These are phyloP conservation scores for Cancer borealis DNA, from an alignment of 2,888 invertebrate genomes.

Conservation along the genomic window DNA sequence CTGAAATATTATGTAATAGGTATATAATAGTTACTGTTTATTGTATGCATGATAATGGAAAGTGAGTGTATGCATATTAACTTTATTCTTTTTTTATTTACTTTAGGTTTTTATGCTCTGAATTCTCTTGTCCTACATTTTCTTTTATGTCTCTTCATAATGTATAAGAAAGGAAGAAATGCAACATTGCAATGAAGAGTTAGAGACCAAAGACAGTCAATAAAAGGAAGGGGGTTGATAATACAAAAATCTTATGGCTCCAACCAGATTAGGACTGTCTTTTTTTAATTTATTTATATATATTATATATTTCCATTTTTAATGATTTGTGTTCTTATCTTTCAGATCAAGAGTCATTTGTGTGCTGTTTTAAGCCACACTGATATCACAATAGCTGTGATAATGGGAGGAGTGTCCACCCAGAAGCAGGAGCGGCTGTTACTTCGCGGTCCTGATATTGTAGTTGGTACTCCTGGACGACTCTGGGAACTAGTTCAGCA, in stretches of 20 bases:
- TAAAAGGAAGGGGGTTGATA: too few species aligned
- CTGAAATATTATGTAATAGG: background rate
- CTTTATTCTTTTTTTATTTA: too few species aligned
- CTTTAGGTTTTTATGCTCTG: too few species aligned
- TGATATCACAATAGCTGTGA: slow-evolving; percentile 78
- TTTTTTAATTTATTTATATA: background rate
- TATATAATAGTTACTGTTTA: background rate
- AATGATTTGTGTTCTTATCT: background rate
- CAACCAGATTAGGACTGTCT: too few species aligned
- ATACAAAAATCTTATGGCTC: too few species aligned
- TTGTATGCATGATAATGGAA: too few species aligned
- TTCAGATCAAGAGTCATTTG: slow-evolving; percentile 72
- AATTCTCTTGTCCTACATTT: too few species aligned
- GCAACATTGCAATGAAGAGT: background rate
- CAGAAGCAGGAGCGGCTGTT: slow-evolving; percentile 96
- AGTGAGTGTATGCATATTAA: too few species aligned
- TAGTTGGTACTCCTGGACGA: slow-evolving; percentile 98
- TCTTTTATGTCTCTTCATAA: too few species aligned
- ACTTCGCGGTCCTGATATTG: slow-evolving; percentile 91
- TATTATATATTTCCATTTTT: background rate
- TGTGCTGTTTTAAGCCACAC: slow-evolving; percentile 69
- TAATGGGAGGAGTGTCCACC: slow-evolving; percentile 96
- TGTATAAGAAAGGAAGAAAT: too few species aligned
- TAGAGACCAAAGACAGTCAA: background rate
- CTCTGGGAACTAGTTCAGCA: slow-evolving; percentile 95